phyloP scores from a whole-genome alignment of 2,113 vertebrate species.

The Leptosomus discolor region DNA sequence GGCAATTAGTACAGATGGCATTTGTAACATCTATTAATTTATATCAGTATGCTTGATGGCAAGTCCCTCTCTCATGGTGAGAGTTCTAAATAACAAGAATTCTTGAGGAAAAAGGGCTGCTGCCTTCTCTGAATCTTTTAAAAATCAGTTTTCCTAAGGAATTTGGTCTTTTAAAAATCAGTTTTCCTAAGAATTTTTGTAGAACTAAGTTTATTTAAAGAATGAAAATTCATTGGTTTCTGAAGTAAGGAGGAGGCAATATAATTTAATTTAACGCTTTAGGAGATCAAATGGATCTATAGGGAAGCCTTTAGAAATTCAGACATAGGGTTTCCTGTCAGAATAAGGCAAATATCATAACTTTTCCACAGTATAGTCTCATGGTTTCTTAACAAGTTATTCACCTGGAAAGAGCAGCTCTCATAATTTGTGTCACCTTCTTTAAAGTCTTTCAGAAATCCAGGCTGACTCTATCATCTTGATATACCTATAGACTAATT shows the following conservation, averaged over 20 bases:
- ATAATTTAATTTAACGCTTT: not conserved
- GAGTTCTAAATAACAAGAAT: not conserved
- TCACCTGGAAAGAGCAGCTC: not conserved
- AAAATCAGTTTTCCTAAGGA: not conserved
- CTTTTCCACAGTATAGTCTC: not conserved
- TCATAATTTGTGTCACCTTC: not conserved
- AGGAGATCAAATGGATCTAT: not conserved
- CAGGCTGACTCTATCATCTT: not conserved
- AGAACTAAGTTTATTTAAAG: not conserved
- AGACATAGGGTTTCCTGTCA: not conserved
- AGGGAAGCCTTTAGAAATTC: not conserved
- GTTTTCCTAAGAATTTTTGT: not conserved
- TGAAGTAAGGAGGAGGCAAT: not conserved
- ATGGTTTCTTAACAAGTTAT: not conserved
- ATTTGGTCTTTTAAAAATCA: not conserved
- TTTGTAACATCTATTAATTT: not conserved
- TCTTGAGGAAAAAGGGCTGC: not conserved
- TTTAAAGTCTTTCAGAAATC: not conserved
- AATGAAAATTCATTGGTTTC: not conserved
- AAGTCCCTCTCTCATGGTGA: fast-evolving
- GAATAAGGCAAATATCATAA: not conserved
- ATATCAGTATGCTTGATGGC: not conserved
- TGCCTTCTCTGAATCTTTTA: not conserved
- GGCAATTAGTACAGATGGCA: not conserved
- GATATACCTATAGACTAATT: not conserved